Conservation (phyloP, 2,888 invertebrate species). For the Tiliacea citrago region DNA sequence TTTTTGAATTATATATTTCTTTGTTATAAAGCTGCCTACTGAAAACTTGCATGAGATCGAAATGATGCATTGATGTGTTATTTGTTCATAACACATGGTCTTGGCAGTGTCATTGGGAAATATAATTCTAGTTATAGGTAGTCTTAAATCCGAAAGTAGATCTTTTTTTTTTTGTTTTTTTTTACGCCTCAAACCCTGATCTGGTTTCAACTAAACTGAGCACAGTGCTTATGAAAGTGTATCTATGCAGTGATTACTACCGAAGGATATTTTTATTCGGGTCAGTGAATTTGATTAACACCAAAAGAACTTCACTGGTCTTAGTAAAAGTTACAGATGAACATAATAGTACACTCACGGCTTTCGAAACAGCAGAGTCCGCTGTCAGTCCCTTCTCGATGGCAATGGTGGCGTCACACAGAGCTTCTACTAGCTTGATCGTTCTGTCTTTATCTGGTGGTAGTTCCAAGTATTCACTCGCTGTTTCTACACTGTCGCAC, state of each 20-base stretch:
- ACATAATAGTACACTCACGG: conserved; percentile 76
- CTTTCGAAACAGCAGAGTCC: conserved; percentile 80
- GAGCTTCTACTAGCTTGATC: conserved; percentile 63
- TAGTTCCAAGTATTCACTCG: conserved; percentile 74
- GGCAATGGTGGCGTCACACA: conserved; percentile 78
- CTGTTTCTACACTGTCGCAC: conserved; percentile 77
- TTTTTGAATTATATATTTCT: not conserved
- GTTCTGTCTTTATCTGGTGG: conserved; percentile 66
- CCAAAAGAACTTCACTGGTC: not conserved
- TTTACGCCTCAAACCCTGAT: not conserved
- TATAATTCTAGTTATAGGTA: too few relatives aligned
- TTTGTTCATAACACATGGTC: too few relatives aligned
- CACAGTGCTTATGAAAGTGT: not conserved
- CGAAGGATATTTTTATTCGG: not conserved
- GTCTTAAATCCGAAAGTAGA: not conserved
- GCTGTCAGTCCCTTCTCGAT: conserved; percentile 79
- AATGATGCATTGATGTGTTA: too few relatives aligned
- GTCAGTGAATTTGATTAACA: not conserved
- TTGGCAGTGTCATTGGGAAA: too few relatives aligned
- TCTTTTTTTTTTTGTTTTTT: not conserved
- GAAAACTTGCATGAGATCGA: too few relatives aligned
- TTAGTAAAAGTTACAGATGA: not conserved
- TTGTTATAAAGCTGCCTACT: too few relatives aligned
- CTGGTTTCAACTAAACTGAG: not conserved
- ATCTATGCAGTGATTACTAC: not conserved